These are phyloP conservation scores for Chaetophractus vellerosus DNA, from an alignment of 2,797 vertebrate species.

Conservation along the genomic window DNA sequence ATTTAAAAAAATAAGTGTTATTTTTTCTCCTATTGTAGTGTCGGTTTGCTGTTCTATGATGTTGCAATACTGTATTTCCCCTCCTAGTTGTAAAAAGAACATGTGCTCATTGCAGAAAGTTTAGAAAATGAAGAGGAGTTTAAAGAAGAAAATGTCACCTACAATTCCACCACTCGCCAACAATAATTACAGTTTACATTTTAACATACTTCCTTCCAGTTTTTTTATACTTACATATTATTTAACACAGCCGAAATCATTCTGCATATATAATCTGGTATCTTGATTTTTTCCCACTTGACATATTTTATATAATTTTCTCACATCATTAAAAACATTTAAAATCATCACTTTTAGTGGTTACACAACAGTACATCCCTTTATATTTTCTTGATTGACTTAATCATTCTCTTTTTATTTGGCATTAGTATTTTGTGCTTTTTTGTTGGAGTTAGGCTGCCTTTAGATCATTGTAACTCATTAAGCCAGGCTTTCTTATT, in stretches of 20 bases:
- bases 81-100: slow-evolving; percentile 14
- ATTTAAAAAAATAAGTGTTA: background rate
- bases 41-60: slow-evolving; percentile 44
- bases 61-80: background rate
- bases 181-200: background rate
- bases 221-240: background rate
- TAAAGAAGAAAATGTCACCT: slow-evolving; percentile 19
- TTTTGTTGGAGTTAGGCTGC: slow-evolving; percentile 18
- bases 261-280: background rate
- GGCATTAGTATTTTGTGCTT: background rate
- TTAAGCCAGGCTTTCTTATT: background rate
- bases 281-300: slow-evolving; percentile 53
- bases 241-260: slow-evolving; percentile 29
- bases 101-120: background rate
- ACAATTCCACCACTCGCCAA: background rate
- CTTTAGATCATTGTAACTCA: background rate
- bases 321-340: slow-evolving; percentile 34
- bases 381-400: slow-evolving; percentile 52
- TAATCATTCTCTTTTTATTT: slow-evolving; percentile 16
- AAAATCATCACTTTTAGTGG: background rate
- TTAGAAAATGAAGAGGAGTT: slow-evolving; percentile 48
- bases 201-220: background rate
- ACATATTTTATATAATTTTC: background rate
- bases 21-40: background rate
- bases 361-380: background rate